These are phyloP conservation scores for Menidia menidia DNA, from an alignment of 2,797 vertebrate species.

Conservation along the genomic window DNA sequence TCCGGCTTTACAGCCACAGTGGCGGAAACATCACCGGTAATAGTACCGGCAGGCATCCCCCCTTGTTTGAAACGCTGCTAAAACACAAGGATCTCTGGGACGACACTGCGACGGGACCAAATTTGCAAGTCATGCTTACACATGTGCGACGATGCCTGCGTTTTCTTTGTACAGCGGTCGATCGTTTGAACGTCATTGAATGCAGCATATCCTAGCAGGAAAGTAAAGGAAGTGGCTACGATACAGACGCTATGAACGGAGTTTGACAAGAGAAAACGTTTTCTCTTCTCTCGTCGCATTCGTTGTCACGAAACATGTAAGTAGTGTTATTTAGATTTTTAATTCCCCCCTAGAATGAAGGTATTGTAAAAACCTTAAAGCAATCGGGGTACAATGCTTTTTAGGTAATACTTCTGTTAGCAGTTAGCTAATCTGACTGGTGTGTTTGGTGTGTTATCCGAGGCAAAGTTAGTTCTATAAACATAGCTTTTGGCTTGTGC, in stretches of 20 bases:
- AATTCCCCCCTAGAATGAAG: too few relatives aligned
- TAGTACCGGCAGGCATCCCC: too few relatives aligned
- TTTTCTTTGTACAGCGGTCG: too few relatives aligned
- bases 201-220: neutral
- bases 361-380: neutral
- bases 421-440: conserved; percentile 16
- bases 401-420: conserved; percentile 22
- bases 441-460: neutral
- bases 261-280: conserved; percentile 1
- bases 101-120: too few relatives aligned
- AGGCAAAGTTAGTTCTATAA: accelerated
- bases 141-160: too few relatives aligned
- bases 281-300: accelerated
- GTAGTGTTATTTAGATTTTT: neutral
- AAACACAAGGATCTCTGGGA: too few relatives aligned
- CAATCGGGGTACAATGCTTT: neutral
- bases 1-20: too few relatives aligned
- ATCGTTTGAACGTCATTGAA: too few relatives aligned
- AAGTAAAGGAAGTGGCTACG: neutral
- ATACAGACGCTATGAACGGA: neutral
- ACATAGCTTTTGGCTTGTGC: neutral
- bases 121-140: too few relatives aligned
- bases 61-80: too few relatives aligned
- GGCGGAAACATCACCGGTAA: too few relatives aligned
- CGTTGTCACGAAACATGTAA: neutral